Conservation (phyloP, 2,113 vertebrate genomes). For the Amazona vittata region DNA sequence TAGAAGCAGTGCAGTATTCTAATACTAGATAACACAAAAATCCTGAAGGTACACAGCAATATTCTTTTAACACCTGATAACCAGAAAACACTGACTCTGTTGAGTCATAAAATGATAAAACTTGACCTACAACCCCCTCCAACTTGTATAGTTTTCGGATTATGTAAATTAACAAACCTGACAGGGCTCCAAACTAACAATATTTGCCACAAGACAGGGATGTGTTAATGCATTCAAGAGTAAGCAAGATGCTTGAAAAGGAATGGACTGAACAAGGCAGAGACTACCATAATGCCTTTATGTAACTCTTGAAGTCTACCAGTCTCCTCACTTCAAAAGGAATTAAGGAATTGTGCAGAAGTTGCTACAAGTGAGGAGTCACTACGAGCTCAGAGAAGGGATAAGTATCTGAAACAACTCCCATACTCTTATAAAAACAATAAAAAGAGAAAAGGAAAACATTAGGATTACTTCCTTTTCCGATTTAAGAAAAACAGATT, state of each 20-base stretch:
- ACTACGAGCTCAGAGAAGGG: background rate
- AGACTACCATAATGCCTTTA: background rate
- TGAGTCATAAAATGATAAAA: background rate
- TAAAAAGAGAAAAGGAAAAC: background rate
- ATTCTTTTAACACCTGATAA: background rate
- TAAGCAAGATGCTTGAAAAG: background rate
- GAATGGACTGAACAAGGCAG: background rate
- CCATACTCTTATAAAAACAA: background rate
- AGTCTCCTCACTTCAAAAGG: background rate
- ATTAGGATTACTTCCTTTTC: background rate
- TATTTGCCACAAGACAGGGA: background rate
- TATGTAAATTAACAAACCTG: background rate
- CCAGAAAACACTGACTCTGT: background rate
- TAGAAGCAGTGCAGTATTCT: background rate
- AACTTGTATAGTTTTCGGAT: background rate
- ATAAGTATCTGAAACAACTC: background rate
- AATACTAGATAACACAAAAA: background rate
- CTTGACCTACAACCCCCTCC: background rate
- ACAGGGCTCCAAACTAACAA: background rate
- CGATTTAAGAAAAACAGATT: background rate
- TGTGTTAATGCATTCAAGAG: background rate
- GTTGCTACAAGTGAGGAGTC: background rate
- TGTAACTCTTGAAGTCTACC: background rate
- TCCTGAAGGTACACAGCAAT: background rate
- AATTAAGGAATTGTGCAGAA: background rate